Evolutionary conservation across 2,888 invertebrate species (phyloP), one percentile per base, ranked within the genome.

Genomic region (Synergus umbraculus): DNA sequence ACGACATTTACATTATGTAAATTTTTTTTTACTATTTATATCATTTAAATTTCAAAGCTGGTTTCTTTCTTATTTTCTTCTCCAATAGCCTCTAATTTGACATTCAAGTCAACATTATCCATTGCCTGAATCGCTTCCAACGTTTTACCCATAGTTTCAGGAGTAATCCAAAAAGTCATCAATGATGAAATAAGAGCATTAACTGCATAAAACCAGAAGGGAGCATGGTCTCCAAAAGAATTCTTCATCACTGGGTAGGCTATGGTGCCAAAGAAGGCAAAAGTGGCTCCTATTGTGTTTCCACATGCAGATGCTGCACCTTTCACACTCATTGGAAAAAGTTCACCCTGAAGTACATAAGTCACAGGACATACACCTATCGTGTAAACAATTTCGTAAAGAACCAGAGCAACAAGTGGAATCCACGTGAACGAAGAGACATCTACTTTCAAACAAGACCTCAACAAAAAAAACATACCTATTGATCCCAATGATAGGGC

Each of bases 241-340:
- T 93, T 93, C 13, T 93, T 93, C 15, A 94, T 92, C 60, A 93
- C 93, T 88, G 94, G 94, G 86, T 93, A 95, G 69, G 94, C 90
- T 83, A 94, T 93, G 0, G 94, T 94, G 2, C 95, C 94, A 22
- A 94, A 92, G 85, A 95, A 95, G 0, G 94, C 94, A 92, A 93
- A 93, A 65, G 94, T 87, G 76, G 95, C 94, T 49, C 94, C 95
- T 83, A 94, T 93, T 87, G 95, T 93, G 80, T 95, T 94, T 78
- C 94, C 94, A 9, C 95, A 92, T 82, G 95, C 94, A 43, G 95
- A 94, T 0, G 95, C 95, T 81, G 94, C 93, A 0, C 95, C 94
- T 86, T 95, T 94, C 41, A 94, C 95, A 85, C 94, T 93, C 4
- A 94, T 92, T 64, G 96, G 94, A 89, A 96, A 94, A 88, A 95